Conservation (phyloP, 1,140 invertebrate species). For the Colletes gigas region DNA sequence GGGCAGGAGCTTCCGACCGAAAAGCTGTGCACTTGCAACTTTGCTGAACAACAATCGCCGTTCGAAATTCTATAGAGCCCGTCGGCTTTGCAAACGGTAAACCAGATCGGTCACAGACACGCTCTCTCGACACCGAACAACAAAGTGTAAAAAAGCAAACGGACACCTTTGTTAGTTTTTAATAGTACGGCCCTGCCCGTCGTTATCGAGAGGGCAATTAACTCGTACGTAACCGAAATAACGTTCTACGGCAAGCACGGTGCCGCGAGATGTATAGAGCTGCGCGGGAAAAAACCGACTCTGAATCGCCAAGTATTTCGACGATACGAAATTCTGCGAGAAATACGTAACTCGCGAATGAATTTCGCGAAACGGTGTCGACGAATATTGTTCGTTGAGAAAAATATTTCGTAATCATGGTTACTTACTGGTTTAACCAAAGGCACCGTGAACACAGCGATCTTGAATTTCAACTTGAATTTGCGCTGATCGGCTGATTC, state of each 20-base stretch:
- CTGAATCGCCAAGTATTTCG: too few relatives aligned
- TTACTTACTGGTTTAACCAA: background rate
- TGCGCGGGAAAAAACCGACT: background rate
- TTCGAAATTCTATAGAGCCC: conserved; percentile 30
- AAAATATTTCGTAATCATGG: background rate
- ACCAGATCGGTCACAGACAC: conserved; percentile 40
- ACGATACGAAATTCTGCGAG: background rate
- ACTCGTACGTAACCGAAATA: background rate
- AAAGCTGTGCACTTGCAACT: conserved; percentile 62
- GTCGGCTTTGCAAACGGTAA: conserved; percentile 56
- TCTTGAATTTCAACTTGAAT: background rate
- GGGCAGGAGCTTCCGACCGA: conserved; percentile 7
- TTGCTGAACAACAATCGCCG: conserved; percentile 17
- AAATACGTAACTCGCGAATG: background rate
- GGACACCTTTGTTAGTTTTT: conserved; percentile 12
- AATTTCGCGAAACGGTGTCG: background rate
- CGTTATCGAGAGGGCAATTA: conserved; percentile 34
- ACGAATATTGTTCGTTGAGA: background rate
- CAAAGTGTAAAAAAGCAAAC: conserved; percentile 1
- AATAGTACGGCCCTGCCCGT: background rate
- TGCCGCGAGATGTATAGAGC: too few relatives aligned
- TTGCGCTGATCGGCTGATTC: background rate
- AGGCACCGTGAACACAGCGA: background rate
- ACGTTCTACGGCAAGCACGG: too few relatives aligned
- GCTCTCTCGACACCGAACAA: conserved; percentile 16